Evolutionary conservation across 1,140 invertebrate species (phyloP).

Genomic region (Diorhabda carinulata): DNA sequence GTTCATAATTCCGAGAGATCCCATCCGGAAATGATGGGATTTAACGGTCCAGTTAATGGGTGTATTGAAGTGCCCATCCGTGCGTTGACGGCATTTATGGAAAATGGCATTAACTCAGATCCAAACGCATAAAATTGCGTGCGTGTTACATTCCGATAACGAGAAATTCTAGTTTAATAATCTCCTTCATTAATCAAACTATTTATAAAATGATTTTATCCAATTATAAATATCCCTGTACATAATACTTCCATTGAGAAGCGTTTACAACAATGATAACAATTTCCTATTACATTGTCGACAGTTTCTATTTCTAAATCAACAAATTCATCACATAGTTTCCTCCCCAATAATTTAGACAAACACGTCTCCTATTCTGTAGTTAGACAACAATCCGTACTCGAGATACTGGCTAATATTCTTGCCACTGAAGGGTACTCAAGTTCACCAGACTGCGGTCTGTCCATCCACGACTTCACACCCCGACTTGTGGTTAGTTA

Average conservation of each 20-base stretch:
- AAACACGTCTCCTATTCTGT: constrained; percentile 6
- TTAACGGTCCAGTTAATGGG: constrained; percentile 2
- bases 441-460: constrained; percentile 15
- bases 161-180: constrained; percentile 1
- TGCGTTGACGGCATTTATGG: constrained; percentile 7
- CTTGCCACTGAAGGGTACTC: not conserved
- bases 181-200: not conserved
- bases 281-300: not conserved
- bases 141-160: constrained; percentile 9
- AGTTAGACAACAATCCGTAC: constrained; percentile 10
- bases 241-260: too few relatives aligned
- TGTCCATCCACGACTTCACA: constrained; percentile 10
- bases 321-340: constrained; percentile 14
- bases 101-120: constrained; percentile 4
- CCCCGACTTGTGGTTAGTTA: constrained; percentile 8
- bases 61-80: constrained; percentile 5
- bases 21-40: not conserved
- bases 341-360: constrained; percentile 5
- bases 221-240: too few relatives aligned
- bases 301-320: not conserved
- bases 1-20: not conserved
- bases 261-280: too few relatives aligned
- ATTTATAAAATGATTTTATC: too few relatives aligned
- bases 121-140: constrained; percentile 8
- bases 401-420: constrained; percentile 5